Percentiles rank a stretch among this genome's conserved stretches.
Evolutionary conservation across 2,113 vertebrate genomes (phyloP).

Genomic region (Geococcyx californianus): DNA sequence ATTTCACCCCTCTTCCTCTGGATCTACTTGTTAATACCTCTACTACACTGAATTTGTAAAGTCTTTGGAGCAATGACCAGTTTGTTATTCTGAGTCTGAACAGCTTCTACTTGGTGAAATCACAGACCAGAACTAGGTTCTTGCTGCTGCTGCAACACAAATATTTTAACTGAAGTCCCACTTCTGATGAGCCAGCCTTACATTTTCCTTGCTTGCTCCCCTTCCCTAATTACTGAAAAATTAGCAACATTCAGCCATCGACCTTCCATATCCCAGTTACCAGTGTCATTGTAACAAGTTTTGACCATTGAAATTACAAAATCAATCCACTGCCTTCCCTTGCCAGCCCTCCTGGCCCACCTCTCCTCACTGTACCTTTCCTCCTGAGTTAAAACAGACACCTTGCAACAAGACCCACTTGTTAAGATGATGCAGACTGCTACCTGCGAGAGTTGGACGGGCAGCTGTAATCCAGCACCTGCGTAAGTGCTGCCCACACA

Average conservation of each 20-base stretch:
- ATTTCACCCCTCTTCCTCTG: not conserved
- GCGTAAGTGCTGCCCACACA: not conserved
- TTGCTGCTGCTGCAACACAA: not conserved
- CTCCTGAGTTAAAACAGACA: not conserved
- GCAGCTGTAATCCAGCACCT: not conserved
- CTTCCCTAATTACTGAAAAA: not conserved
- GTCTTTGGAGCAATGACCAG: not conserved
- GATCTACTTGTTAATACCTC: not conserved
- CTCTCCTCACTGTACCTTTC: not conserved
- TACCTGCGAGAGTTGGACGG: not conserved
- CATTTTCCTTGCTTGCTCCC: not conserved
- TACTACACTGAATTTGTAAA: not conserved
- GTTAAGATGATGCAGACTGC: not conserved
- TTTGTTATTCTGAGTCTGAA: not conserved
- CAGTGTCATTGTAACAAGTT: not conserved
- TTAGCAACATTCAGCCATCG: not conserved
- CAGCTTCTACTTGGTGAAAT: not conserved
- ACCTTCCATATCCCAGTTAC: not conserved
- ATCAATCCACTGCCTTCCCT: not conserved
- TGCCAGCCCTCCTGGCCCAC: not conserved
- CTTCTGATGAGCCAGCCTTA: not conserved
- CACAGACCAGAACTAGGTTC: not conserved
- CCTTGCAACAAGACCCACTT: not conserved
- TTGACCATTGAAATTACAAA: not conserved
- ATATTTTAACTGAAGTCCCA: not conserved